Conservation (phyloP, 1,140 invertebrate genomes). For the Pogonus chalceus region DNA sequence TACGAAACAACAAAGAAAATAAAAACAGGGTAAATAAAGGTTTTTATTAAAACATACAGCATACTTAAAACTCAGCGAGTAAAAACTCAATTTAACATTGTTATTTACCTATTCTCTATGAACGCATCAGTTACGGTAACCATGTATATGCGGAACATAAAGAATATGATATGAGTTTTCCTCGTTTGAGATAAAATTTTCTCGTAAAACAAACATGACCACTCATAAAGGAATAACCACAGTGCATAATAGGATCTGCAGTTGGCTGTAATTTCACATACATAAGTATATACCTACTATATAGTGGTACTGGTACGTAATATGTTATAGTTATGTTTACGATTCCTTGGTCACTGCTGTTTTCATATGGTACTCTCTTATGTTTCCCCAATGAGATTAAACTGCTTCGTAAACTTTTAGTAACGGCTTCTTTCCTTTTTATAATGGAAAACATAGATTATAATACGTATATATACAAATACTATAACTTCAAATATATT, state of each 20-base stretch:
- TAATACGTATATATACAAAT: too few species aligned
- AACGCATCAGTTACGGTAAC: not conserved
- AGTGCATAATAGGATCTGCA: constrained; percentile 1
- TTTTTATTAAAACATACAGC: not conserved
- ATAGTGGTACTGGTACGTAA: too few species aligned
- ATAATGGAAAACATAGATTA: too few species aligned
- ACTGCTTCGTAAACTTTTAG: too few species aligned
- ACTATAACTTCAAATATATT: too few species aligned
- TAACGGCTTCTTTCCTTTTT: too few species aligned
- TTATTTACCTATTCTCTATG: not conserved
- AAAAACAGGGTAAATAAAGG: too few species aligned
- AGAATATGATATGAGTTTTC: constrained; percentile 3
- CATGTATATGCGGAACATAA: not conserved
- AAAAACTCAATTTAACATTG: constrained; percentile 1
- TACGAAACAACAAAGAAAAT: too few species aligned
- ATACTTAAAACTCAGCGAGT: not conserved
- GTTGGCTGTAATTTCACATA: constrained; percentile 1
- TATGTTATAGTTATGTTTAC: too few species aligned
- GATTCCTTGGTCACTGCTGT: too few species aligned
- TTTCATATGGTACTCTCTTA: too few species aligned
- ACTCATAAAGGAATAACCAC: not conserved
- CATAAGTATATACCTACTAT: not conserved
- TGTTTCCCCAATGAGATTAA: too few species aligned
- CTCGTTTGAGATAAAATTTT: constrained; percentile 1
- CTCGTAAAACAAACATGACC: not conserved